phyloP scores from a whole-genome alignment of 2,113 vertebrate species.

The Brachypteracias leptosomus region DNA sequence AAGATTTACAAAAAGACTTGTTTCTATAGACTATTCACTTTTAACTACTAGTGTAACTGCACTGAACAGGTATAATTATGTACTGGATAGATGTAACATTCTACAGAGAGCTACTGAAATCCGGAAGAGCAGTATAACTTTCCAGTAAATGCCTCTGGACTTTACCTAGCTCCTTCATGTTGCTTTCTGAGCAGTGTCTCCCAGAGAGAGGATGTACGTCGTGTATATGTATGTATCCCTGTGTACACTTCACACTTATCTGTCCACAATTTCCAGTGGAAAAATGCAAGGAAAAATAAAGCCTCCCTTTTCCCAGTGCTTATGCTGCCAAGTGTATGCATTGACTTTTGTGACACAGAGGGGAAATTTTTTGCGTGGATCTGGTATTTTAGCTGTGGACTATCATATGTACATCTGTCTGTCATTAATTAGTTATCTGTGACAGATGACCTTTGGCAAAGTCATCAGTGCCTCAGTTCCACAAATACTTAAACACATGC shows the following conservation, averaged over 20 bases:
- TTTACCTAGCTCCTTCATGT: neutral
- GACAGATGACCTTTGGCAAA: neutral
- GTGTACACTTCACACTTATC: neutral
- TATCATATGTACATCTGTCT: neutral
- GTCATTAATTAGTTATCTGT: neutral
- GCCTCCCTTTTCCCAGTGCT: neutral
- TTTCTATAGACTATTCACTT: neutral
- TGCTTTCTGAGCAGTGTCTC: neutral
- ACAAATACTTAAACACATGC: neutral
- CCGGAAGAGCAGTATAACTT: neutral
- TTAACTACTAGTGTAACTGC: neutral
- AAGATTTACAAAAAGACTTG: neutral
- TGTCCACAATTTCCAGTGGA: neutral
- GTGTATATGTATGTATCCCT: neutral
- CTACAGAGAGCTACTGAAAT: neutral
- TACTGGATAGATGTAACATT: neutral
- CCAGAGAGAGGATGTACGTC: neutral
- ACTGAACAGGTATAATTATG: neutral
- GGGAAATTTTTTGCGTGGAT: neutral
- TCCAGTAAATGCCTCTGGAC: neutral
- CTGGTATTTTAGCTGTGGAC: neutral
- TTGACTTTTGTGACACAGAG: accelerated
- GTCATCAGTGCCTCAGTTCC: neutral
- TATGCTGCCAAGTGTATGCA: neutral
- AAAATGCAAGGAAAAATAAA: neutral